Evolutionary conservation across 1,140 invertebrate species (phyloP), one percentile per base, ranked within the genome.

Genomic region (Triops cancriformis): DNA sequence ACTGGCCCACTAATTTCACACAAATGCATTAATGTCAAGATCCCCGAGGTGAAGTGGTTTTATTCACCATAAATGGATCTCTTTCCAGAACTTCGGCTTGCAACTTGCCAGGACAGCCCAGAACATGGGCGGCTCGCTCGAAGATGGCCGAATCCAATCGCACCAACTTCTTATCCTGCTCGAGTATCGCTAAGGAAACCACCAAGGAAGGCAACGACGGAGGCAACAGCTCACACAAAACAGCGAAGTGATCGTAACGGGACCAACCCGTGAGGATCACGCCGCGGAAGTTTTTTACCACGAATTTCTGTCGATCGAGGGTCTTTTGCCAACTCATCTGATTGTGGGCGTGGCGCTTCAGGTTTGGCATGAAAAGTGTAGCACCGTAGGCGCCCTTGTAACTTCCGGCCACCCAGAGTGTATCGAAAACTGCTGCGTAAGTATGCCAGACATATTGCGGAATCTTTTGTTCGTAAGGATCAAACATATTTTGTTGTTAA

Each of bases 191-290:
- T 43, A 76, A 42, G 9, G 37, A 43, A 1, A 91, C 81, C 12
- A 81, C 89, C 5, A 94, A 84, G 0, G 90, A 91, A 9, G 97
- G 96, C 76, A 98, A 85, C 2, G 91, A 89, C 0, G 89, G 88
- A 1, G 93, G 93, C 23, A 99, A 84, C 7, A 98, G 85, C 85
- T 99, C 97, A 84, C 95, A 97, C 18, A 98, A 87, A 0, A 94
- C 90, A 3, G 94, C 94, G 86, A 95, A 94, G 83, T 99, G 97
- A 84, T 97, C 95, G 82, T 95, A 97, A 80, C 91, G 85, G 80
- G 91, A 90, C 91, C 91, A 93, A 0, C 91, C 90, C 28, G 90
- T 91, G 18, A 92, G 82, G 0, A 86, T 88, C 12, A 85, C 72
- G 9, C 90, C 90, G 76, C 87, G 84, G 78, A 91, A 86, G 23